Conservation (phyloP, 2,888 invertebrate species). For the Apamea anceps region DNA sequence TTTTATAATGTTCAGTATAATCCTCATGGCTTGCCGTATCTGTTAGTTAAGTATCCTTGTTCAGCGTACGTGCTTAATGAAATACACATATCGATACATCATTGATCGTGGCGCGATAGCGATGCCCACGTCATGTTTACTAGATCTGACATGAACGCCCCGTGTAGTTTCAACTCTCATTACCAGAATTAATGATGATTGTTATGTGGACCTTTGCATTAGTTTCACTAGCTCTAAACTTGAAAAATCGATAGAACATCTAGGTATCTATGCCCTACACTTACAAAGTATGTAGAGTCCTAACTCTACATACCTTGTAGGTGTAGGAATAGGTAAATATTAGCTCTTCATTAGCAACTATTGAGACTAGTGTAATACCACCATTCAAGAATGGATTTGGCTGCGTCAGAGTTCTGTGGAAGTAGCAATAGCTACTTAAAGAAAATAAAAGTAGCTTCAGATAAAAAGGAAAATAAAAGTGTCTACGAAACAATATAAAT, state of each 20-base stretch:
- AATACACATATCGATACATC: constrained; percentile 84
- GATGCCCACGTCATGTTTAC: constrained; percentile 82
- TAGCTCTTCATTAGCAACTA: not conserved
- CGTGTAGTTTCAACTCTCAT: constrained; percentile 81
- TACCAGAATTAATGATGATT: constrained; percentile 80
- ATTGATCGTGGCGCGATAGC: constrained; percentile 84
- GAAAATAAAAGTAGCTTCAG: no score
- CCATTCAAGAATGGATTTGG: not conserved
- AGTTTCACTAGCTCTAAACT: constrained; percentile 36
- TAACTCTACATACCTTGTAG: not conserved
- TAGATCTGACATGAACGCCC: constrained; percentile 81
- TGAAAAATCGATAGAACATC: not conserved
- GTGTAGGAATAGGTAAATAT: not conserved
- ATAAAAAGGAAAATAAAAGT: not conserved
- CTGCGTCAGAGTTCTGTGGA: not conserved
- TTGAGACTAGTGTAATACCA: not conserved
- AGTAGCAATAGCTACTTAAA: not conserved
- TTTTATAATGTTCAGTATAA: not conserved
- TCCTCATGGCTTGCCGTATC: constrained; percentile 57
- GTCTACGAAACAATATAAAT: not conserved
- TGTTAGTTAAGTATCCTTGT: constrained; percentile 50
- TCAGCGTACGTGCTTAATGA: constrained; percentile 73
- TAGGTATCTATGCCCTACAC: not conserved
- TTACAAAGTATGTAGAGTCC: no score
- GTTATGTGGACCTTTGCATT: constrained; percentile 52